Evolutionary conservation across 2,888 invertebrate species (phyloP).

Genomic region (Tyria jacobaeae): DNA sequence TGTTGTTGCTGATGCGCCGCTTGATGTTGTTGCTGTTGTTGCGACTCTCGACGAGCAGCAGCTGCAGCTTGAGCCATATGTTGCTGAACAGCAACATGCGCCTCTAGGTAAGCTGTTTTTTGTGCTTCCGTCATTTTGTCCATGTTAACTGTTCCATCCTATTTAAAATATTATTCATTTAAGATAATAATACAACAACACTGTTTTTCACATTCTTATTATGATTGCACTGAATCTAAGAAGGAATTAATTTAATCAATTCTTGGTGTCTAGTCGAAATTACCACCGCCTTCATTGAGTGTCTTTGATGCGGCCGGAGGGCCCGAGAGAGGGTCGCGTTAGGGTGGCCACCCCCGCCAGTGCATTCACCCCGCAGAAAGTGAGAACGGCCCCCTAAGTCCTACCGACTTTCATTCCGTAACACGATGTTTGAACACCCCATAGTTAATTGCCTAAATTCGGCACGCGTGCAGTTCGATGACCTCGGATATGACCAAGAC

Average conservation of each 20-base stretch:
- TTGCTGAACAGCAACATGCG: constrained; percentile 91
- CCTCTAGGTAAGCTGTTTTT: constrained; percentile 91
- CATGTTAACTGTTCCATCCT: constrained; percentile 90
- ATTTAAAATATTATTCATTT: too few species aligned
- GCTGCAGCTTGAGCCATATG: constrained; percentile 92
- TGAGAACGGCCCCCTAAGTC: constrained; percentile 74
- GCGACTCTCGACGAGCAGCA: constrained; percentile 81
- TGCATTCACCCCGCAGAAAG: constrained; percentile 86
- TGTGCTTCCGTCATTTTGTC: constrained; percentile 92
- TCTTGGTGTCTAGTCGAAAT: constrained; percentile 52
- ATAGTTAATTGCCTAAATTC: constrained; percentile 80
- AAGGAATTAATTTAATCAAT: constrained; percentile 46
- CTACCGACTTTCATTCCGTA: constrained; percentile 74
- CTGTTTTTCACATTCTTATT: too few species aligned
- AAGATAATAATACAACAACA: too few species aligned
- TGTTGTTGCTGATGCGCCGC: constrained; percentile 64
- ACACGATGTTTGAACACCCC: constrained; percentile 74
- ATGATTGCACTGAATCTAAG: constrained; percentile 20
- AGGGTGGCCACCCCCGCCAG: constrained; percentile 76
- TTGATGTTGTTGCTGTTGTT: constrained; percentile 76
- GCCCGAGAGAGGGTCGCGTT: constrained; percentile 65
- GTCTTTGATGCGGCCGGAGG: constrained; percentile 78
- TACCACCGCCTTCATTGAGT: constrained; percentile 70
- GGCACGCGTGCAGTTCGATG: constrained; percentile 74
- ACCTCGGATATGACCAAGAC: constrained; percentile 56